phyloP scores from a whole-genome alignment of 2,113 vertebrate genomes.

The Motacilla tschutschensis region DNA sequence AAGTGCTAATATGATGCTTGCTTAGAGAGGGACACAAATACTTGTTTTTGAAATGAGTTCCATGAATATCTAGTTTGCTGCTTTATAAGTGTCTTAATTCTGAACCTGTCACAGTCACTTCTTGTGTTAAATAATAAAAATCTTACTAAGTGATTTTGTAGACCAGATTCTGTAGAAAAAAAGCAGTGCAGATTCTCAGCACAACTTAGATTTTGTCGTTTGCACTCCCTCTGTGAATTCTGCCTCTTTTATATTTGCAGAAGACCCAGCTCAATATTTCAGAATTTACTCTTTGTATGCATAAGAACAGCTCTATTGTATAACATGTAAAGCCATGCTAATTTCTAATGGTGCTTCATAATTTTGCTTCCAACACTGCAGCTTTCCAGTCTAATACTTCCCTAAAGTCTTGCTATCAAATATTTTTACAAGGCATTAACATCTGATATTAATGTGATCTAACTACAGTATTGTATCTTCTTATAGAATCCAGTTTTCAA shows the following conservation, averaged over 20 bases:
- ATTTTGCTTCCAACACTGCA: background rate
- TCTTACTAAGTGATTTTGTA: background rate
- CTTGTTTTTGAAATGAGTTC: background rate
- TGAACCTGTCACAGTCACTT: background rate
- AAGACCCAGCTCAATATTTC: background rate
- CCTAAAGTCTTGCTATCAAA: background rate
- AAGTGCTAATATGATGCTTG: background rate
- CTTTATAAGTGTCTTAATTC: background rate
- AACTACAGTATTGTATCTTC: background rate
- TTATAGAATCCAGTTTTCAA: background rate
- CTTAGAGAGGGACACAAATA: background rate
- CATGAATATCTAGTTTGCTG: background rate
- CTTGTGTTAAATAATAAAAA: background rate
- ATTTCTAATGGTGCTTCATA: background rate
- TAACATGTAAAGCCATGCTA: background rate
- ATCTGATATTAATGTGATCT: background rate
- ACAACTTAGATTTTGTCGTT: background rate
- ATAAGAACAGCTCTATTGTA: background rate
- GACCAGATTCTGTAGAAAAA: background rate
- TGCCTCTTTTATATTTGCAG: background rate
- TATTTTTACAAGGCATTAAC: background rate
- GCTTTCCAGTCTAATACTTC: background rate
- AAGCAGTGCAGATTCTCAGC: background rate
- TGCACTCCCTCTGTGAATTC: background rate
- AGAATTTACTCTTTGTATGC: background rate